Evolutionary conservation across 1,140 invertebrate genomes (phyloP).

Genomic region (Leptoteleia sp.): DNA sequence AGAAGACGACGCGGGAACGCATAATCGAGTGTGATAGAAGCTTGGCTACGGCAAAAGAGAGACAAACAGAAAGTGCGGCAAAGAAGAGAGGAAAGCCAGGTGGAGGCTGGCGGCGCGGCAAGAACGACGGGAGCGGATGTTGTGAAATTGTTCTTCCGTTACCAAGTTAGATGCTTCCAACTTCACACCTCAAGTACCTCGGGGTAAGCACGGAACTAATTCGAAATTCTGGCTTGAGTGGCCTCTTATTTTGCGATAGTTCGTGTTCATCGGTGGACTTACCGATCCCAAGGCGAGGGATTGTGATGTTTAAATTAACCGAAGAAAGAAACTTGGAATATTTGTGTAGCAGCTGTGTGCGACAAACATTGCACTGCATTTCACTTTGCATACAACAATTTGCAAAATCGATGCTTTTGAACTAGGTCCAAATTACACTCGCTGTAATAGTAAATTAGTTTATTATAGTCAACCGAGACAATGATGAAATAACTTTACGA

Average conservation of each 20-base stretch:
- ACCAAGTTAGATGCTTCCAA: conserved; percentile 75
- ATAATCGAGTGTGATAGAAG: conserved; percentile 38
- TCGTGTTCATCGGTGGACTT: conserved; percentile 72
- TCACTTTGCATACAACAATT: conserved; percentile 49
- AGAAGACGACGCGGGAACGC: conserved; percentile 20
- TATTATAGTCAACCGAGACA: conserved; percentile 33
- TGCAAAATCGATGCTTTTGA: conserved; percentile 36
- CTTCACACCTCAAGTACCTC: conserved; percentile 77
- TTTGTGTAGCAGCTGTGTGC: conserved; percentile 52
- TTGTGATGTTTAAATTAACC: conserved; percentile 69
- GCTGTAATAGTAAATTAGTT: conserved; percentile 45
- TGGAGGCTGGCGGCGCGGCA: conserved; percentile 48
- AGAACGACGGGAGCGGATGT: conserved; percentile 71
- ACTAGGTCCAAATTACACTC: conserved; percentile 33
- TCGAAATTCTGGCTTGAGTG: conserved; percentile 74
- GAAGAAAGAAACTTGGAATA: conserved; percentile 60
- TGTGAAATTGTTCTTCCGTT: conserved; percentile 77
- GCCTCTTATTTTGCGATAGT: conserved; percentile 74
- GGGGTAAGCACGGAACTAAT: conserved; percentile 75
- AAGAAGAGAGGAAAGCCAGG: conserved; percentile 64
- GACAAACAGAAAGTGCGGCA: conserved; percentile 32
- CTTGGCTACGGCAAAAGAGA: conserved; percentile 22
- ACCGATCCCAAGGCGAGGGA: conserved; percentile 39
- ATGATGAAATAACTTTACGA: conserved; percentile 52
- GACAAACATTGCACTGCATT: conserved; percentile 42